phyloP scores from a whole-genome alignment of 37 sponge, comb jelly and placozoan genomes.

The Aplysina aerophoba region DNA sequence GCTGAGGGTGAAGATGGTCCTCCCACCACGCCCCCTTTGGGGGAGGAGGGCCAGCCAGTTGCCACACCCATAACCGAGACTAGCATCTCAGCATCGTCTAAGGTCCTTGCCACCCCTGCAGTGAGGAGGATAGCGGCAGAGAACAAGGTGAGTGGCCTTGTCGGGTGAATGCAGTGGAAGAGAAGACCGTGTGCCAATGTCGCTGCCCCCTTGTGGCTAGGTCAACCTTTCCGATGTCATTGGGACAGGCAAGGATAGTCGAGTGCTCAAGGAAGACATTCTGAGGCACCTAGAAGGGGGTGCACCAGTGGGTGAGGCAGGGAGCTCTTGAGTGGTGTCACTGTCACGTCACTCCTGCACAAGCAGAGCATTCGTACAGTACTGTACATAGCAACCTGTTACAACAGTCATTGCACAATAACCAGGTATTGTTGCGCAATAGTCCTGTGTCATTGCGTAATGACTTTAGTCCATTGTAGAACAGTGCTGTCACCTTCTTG shows the following conservation, averaged over 20 bases:
- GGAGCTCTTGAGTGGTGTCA: no score
- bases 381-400: no score
- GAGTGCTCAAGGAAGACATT: constrained; percentile 94
- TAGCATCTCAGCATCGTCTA: not conserved
- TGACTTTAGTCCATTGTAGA: no score
- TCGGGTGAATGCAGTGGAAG: not conserved
- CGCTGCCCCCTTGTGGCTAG: not conserved
- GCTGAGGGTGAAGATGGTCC: constrained; percentile 23
- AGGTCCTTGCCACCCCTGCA: constrained; percentile 91
- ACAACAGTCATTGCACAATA: no score
- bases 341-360: no score
- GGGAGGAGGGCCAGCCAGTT: not conserved
- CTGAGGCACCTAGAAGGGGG: constrained; percentile 43
- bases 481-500: no score
- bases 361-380: no score
- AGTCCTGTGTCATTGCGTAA: no score
- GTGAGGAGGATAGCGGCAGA: constrained; percentile 89
- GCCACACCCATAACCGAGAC: not conserved
- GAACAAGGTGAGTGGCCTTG: constrained; percentile 52
- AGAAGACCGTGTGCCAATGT: not conserved
- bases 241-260: constrained; percentile 89
- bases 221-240: constrained; percentile 69
- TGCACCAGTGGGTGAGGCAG: not conserved
- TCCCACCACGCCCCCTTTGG: not conserved
- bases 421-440: no score